These are phyloP conservation scores for Zonotrichia albicollis DNA, from an alignment of 2,797 vertebrate genomes.

Conservation along the genomic window DNA sequence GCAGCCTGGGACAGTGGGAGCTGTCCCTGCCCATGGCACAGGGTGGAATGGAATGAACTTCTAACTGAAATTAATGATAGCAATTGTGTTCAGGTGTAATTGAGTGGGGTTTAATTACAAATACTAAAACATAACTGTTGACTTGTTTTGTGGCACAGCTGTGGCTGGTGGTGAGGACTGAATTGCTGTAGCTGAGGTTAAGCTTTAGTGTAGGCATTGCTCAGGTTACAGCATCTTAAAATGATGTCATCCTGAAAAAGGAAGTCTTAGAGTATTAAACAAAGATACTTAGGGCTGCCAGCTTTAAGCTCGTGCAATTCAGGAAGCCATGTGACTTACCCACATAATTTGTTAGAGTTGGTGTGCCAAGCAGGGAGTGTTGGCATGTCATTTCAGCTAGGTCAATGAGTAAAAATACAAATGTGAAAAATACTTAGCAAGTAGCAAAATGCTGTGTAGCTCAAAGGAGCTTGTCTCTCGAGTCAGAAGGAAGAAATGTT, in stretches of 20 bases:
- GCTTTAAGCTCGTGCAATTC: slow-evolving; percentile 8
- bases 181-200: background rate
- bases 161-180: background rate
- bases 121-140: background rate
- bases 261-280: slow-evolving; percentile 33
- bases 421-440: background rate
- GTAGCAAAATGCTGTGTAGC: background rate
- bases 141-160: background rate
- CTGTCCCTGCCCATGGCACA: background rate
- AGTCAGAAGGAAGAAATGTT: background rate
- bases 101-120: background rate
- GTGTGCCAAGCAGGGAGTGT: background rate
- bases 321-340: slow-evolving; percentile 27
- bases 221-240: background rate
- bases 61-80: background rate
- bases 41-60: background rate
- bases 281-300: slow-evolving; percentile 1
- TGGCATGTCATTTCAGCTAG: background rate
- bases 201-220: background rate
- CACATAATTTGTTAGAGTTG: background rate
- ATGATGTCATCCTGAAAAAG: slow-evolving; percentile 31
- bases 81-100: background rate
- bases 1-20: rapidly evolving
- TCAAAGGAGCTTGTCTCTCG: background rate
- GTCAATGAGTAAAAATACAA: background rate